A percentile compares a stretch with the other conserved stretches of the same genome.
These are phyloP conservation scores for Lasioglossum calceatum DNA, from an alignment of 2,888 invertebrate genomes.

Conservation along the genomic window DNA sequence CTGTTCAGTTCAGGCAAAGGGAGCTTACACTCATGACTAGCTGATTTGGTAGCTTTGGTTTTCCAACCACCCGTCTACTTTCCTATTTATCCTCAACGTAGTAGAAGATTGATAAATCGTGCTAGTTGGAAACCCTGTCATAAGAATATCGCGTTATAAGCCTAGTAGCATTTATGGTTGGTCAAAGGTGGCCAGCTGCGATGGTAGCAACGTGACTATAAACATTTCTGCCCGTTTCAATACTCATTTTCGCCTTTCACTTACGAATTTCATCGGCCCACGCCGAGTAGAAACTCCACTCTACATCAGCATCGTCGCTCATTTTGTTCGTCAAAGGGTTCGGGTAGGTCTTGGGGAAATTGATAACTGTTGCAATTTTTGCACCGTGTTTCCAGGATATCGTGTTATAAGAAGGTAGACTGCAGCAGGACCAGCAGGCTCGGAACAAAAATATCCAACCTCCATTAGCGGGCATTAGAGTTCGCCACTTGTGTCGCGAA, in stretches of 20 bases:
- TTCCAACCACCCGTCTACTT: not conserved
- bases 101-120: not conserved
- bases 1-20: not conserved
- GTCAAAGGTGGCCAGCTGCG: too few relatives aligned
- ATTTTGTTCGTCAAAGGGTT: too few relatives aligned
- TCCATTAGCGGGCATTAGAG: constrained; percentile 9
- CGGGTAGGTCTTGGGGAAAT: too few relatives aligned
- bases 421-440: too few relatives aligned
- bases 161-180: too few relatives aligned
- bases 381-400: not conserved
- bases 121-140: too few relatives aligned
- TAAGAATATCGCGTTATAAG: too few relatives aligned
- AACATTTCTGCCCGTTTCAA: constrained; percentile 1
- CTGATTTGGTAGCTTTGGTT: not conserved
- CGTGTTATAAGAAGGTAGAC: not conserved
- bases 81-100: not conserved
- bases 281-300: not conserved
- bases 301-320: not conserved
- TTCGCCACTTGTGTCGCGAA: constrained; percentile 1
- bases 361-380: not conserved
- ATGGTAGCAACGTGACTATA: too few relatives aligned
- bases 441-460: not conserved
- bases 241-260: not conserved
- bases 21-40: too few relatives aligned
- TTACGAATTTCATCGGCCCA: not conserved